These are phyloP conservation scores for Heliconius himera DNA, from an alignment of 1,140 invertebrate genomes.

Conservation along the genomic window DNA sequence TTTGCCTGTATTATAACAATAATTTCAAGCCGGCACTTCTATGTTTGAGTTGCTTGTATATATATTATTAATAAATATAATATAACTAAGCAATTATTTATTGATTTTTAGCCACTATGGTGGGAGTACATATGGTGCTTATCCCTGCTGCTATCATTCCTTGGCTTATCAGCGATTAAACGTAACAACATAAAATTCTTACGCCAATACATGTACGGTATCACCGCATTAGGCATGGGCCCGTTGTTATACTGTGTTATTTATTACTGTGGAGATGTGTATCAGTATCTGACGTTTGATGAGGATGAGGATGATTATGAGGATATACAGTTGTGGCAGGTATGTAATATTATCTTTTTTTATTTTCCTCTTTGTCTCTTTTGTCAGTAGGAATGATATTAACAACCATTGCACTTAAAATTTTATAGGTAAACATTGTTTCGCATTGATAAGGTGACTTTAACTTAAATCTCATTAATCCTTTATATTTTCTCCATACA, in stretches of 20 bases:
- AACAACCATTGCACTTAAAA: too few species aligned
- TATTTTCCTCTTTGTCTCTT: not conserved
- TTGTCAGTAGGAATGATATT: too few species aligned
- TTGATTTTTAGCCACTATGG: constrained; percentile 85
- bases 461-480: too few species aligned
- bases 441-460: too few species aligned
- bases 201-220: constrained; percentile 91
- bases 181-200: constrained; percentile 91
- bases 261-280: constrained; percentile 93
- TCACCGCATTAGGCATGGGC: constrained; percentile 89
- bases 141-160: constrained; percentile 91
- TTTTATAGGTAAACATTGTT: too few species aligned
- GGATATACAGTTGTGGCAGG: constrained; percentile 90
- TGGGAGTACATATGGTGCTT: constrained; percentile 98
- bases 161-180: constrained; percentile 93
- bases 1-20: too few species aligned
- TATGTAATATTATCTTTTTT: constrained; percentile 63
- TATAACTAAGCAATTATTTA: too few species aligned
- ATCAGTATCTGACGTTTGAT: constrained; percentile 88
- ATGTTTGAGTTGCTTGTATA: too few species aligned
- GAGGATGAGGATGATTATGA: constrained; percentile 84
- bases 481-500: too few species aligned
- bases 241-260: constrained; percentile 91
- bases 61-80: too few species aligned
- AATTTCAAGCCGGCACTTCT: too few species aligned